Base-by-base conservation (phyloP, 2,797 vertebrate species). In the Liasis olivaceus region DNA sequence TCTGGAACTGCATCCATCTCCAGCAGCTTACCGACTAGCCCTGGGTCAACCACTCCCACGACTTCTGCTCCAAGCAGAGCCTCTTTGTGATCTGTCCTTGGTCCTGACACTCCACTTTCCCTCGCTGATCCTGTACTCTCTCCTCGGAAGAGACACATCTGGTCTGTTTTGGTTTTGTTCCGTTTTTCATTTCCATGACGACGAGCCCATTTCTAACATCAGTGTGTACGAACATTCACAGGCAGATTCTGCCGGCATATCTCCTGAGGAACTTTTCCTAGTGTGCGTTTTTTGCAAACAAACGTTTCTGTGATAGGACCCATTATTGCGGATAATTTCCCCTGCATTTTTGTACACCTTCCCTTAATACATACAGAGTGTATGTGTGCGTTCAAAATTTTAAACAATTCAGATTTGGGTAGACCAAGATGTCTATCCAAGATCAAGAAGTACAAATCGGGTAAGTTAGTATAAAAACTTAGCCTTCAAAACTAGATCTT, bases 21-120 rank as follows among this genome's bases (percentile, higher is more conserved):
- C 60, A 9, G 20, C 6, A 5, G 15, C 2, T 9, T 8, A 5
- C 58, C 2, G 2, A 7, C n/a, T 4, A 59, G 31, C 17, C n/a
- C 31, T 62, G 56, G 56, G 54, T 15, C 69, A n/a, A 20, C 13
- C 36, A 8, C 63, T 72, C 54, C 17, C 24, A 31, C 56, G 20
- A 6, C 3, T 42, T 3, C 36, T 77, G 69, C 63, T 64, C 26
- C 63, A 5, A 11, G n/a, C 36, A 77, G 4, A 11, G 66, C 54
- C 28, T 17, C 26, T 8, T 47, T 51, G 81, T 64, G 84, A 36
- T 20, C 90, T 86, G 84, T 91, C 90, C 90, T 86, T 91, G 90
- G 90, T 91, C 5, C 90, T 91, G 90, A 91, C 5, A 3, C 11
- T 11, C 15, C 31, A 9, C 54, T 7, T n/a, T 13, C 51, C 2